These are phyloP conservation scores for Athene cunicularia DNA, from an alignment of 2,113 vertebrate species.

Conservation along the genomic window DNA sequence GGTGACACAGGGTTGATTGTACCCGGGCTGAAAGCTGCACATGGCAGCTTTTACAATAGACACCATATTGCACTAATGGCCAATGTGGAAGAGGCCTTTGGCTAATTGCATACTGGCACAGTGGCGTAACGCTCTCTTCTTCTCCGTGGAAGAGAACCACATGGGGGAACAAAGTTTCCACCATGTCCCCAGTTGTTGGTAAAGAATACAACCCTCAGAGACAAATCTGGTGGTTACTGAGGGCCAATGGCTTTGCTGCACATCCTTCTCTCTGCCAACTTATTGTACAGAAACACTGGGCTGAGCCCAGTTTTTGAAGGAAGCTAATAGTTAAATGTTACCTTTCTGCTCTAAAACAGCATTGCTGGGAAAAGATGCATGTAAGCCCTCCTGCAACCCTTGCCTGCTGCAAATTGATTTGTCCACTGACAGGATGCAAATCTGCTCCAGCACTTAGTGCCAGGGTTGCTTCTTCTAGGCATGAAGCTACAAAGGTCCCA, in stretches of 20 bases:
- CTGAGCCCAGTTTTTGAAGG: not conserved
- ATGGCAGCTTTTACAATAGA: not conserved
- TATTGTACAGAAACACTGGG: not conserved
- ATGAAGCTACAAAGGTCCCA: not conserved
- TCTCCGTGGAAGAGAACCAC: not conserved
- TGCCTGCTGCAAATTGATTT: not conserved
- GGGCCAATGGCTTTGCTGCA: not conserved
- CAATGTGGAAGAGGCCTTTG: not conserved
- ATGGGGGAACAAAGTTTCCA: not conserved
- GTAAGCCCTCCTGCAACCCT: not conserved
- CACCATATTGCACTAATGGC: no score
- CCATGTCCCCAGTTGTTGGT: not conserved
- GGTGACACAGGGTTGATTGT: not conserved
- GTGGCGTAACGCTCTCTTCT: not conserved
- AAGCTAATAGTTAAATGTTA: not conserved
- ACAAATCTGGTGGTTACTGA: not conserved
- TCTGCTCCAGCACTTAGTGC: not conserved
- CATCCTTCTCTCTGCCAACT: not conserved
- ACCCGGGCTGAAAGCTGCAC: not conserved
- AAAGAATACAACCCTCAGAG: not conserved
- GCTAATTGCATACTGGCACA: not conserved
- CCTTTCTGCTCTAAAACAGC: not conserved
- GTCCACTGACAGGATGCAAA: not conserved
- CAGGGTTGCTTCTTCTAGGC: not conserved
- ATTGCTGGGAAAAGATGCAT: not conserved